A percentile compares a stretch with the other conserved stretches of the same genome.
These are phyloP conservation scores for Oryctolagus cuniculus DNA, from an alignment of 2,113 vertebrate genomes.

Conservation along the genomic window mOryCun1.1 NC_091437.1:41622001-41622500, in stretches of 20 bases:
- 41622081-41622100: not conserved
- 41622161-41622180: constrained; percentile 16
- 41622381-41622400: too few relatives aligned
- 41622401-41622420: too few relatives aligned
- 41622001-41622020: not conserved
- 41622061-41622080: not conserved
- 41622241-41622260: too few relatives aligned
- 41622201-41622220: not conserved
- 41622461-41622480: too few relatives aligned
- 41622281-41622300: too few relatives aligned
- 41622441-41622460: not conserved
- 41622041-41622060: not conserved
- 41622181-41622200: constrained; percentile 35
- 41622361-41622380: too few relatives aligned
- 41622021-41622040: not conserved
- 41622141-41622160: not conserved
- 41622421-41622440: not conserved
- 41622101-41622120: not conserved
- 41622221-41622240: too few relatives aligned
- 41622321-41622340: too few relatives aligned
- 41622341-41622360: too few relatives aligned
- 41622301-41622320: too few relatives aligned
- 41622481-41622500: too few relatives aligned
- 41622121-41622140: not conserved
- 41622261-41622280: too few relatives aligned